Evolutionary conservation across 2,888 invertebrate species (phyloP), one percentile per base, ranked within the genome.

Genomic region (Tillus elongatus): DNA sequence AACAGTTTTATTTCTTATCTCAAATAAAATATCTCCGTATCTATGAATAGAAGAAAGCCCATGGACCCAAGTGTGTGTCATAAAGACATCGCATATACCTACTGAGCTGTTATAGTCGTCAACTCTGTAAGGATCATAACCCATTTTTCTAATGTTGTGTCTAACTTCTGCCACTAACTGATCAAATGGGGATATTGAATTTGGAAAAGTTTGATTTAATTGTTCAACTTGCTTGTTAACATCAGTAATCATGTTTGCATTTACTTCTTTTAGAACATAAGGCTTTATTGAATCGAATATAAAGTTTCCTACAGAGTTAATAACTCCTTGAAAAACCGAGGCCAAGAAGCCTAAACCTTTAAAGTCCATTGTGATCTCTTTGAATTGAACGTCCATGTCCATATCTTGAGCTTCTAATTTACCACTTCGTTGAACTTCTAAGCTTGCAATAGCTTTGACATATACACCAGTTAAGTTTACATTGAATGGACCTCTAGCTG

Each of bases 261-360:
- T 86, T 1, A 84, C 82, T 64, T 86, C 81, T 45, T 75, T 75
- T 13, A 90, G 66, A 45, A 91, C 78, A 47, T 82, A 82, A 0
- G 89, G 89, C 57, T 91, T 90, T 52, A 91, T 83, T 6, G 84
- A 82, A 58, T 89, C 87, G 51, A 92, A 90, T 6, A 91, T 73
- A 43, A 87, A 76, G 9, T 75, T 76, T 1, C 89, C 88, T 0
- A 89, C 75, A 0, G 85, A 81, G 61, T 90, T 91, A 30, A 91
- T 75, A 31, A 88, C 71, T 1, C 83, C 76, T 55, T 69, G 67
- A 38, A 77, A 70, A 37, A 78, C 61, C 28, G 73, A 72, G 1
- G 82, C 86, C 41, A 88, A 69, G 47, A 87, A 75, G 3, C 88
- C 84, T 1, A 89, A 71, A 56, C 87, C 86, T 61, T 87, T 75